A percentile compares a stretch with the other conserved stretches of the same genome.
Conservation (phyloP, 2,113 vertebrate genomes). For the Protomyctophum bolini region DNA sequence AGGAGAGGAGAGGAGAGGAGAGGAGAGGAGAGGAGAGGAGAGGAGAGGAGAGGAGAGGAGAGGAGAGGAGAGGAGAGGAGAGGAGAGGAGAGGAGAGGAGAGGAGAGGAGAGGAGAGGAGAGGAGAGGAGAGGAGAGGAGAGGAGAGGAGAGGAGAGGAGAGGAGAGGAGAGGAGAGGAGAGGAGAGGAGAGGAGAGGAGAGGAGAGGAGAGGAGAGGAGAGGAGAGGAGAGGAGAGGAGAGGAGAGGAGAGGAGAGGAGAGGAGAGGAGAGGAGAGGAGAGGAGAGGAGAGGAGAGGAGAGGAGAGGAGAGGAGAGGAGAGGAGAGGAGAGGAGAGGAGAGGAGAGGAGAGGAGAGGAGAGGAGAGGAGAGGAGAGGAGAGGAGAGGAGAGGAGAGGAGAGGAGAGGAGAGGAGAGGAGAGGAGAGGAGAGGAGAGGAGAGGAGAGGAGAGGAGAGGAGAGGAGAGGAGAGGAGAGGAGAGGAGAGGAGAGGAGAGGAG, state of each 20-base stretch:
- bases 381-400: conserved; percentile 3
- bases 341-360: no score
- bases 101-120: neutral
- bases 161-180: neutral
- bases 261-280: neutral
- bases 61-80: no score
- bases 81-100: neutral
- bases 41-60: conserved; percentile 3
- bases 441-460: neutral
- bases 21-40: conserved; percentile 4
- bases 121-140: neutral
- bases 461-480: neutral
- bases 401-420: no score
- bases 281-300: neutral
- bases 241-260: neutral
- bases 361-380: conserved; percentile 4
- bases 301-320: neutral
- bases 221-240: neutral
- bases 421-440: neutral
- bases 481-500: neutral
- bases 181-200: neutral
- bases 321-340: neutral
- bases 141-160: neutral
- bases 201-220: conserved; percentile 7
- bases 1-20: no score